These are phyloP conservation scores for Epirrita christyi DNA, from an alignment of 2,888 invertebrate species.

Conservation along the genomic window DNA sequence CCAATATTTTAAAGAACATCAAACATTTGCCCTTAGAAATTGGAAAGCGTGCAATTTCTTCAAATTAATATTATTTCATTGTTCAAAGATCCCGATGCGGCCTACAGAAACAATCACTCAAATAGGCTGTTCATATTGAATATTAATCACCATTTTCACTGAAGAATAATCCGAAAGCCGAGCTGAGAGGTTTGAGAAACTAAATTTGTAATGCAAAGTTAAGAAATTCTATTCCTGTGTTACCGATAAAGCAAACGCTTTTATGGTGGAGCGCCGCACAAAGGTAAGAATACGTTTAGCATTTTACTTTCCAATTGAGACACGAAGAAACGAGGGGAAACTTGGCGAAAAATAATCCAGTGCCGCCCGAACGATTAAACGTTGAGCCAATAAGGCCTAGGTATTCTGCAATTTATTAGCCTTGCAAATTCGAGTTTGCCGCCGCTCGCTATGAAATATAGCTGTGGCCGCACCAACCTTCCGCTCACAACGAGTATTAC, in stretches of 20 bases:
- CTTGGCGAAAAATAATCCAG: slow-evolving; percentile 73
- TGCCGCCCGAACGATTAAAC: slow-evolving; percentile 68
- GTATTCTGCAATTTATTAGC: slow-evolving; percentile 83
- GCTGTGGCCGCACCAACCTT: slow-evolving; percentile 74
- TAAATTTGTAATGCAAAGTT: slow-evolving; percentile 84
- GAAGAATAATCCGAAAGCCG: slow-evolving; percentile 79
- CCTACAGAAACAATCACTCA: slow-evolving; percentile 79
- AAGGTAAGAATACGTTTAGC: slow-evolving; percentile 75
- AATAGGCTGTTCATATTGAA: slow-evolving; percentile 82
- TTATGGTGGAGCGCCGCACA: slow-evolving; percentile 59
- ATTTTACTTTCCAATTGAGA: slow-evolving; percentile 67
- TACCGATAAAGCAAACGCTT: slow-evolving; percentile 78
- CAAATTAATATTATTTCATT: slow-evolving; percentile 69
- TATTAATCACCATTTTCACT: slow-evolving; percentile 82
- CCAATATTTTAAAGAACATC: slow-evolving; percentile 62
- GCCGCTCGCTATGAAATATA: slow-evolving; percentile 79
- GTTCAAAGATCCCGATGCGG: slow-evolving; percentile 61
- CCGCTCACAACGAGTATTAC: slow-evolving; percentile 70
- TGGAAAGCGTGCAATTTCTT: slow-evolving; percentile 63
- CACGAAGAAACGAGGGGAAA: slow-evolving; percentile 59
- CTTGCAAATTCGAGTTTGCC: slow-evolving; percentile 79
- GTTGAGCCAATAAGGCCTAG: slow-evolving; percentile 82
- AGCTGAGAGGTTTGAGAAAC: slow-evolving; percentile 69
- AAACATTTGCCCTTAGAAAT: slow-evolving; percentile 65
- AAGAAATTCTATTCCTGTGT: slow-evolving; percentile 81